Evolutionary conservation across 2,113 vertebrate species (phyloP).

Genomic region (Vicugna pacos): DNA sequence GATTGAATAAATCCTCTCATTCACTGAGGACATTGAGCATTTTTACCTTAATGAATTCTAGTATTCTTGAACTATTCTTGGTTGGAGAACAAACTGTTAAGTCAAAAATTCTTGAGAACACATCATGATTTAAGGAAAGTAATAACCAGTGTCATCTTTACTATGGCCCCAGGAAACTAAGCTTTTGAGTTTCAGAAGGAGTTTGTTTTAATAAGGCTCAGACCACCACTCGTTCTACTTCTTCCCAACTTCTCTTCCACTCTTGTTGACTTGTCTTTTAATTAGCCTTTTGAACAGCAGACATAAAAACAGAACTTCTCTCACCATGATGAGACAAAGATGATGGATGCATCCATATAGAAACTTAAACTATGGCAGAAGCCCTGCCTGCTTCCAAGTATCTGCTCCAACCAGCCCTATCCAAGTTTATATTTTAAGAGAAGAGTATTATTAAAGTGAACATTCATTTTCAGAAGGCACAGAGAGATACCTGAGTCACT

Average conservation of each 20-base stretch:
- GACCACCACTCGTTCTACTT: not conserved
- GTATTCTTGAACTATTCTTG: not conserved
- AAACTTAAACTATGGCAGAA: not conserved
- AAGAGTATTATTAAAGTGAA: not conserved
- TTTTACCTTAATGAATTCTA: not conserved
- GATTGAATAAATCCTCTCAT: not conserved
- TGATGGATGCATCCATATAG: not conserved
- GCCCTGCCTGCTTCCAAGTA: not conserved
- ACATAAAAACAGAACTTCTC: not conserved
- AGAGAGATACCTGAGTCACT: not conserved
- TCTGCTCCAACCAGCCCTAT: not conserved
- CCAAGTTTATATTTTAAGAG: not conserved
- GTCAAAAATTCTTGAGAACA: not conserved
- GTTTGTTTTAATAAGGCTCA: not conserved
- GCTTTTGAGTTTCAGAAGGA: not conserved
- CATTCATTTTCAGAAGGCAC: not conserved
- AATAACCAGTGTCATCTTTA: not conserved
- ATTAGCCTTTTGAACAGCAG: not conserved
- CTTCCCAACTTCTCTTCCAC: not conserved
- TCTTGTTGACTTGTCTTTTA: not conserved
- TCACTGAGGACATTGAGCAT: not conserved
- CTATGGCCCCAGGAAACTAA: not conserved
- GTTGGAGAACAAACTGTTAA: not conserved
- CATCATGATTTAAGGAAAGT: not conserved
- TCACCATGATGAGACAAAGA: not conserved